Evolutionary conservation across 2,888 invertebrate species (phyloP), one percentile per base, ranked within the genome.

Genomic region (Uloborus plumipes): DNA sequence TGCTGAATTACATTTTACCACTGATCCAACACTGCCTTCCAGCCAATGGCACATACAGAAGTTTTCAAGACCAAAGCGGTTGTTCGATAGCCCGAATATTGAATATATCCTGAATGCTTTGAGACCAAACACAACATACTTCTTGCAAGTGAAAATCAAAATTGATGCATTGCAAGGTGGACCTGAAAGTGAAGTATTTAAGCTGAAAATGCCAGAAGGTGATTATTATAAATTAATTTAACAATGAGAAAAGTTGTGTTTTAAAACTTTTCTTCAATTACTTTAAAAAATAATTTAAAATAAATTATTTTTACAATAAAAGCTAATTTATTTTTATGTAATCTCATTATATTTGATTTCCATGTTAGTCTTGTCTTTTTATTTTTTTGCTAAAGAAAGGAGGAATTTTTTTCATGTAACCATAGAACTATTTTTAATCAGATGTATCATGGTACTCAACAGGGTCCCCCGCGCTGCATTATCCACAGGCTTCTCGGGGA

Each of bases 61-160:
- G 20, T 95, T 96, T 87, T 95, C 95, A 0, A 95, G 95, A 15
- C 94, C 95, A 0, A 93, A 94, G 86, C 95, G 95, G 88, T 90
- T 96, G 9, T 93, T 97, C 80, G 94, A 94, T 0, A 95, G 95
- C 9, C 93, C 94, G 7, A 94, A 95, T 83, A 90, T 96, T 84
- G 95, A 96, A 89, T 95, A 96, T 90, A 93, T 95, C 85, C 89
- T 96, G 70, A 92, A 93, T 14, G 93, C 93, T 1, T 90, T 97
- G 69, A 92, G 93, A 86, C 93, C 96, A 0, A 93, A 94, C 81
- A 95, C 95, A 0, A 92, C 93, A 51, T 96, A 97, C 89, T 93
- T 93, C 89, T 92, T 97, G 22, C 93, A 94, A 88, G 95, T 96
- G 1, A 93, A 93, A 14, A 91, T 96, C 16, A 93, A 93, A 64